Percentiles rank a stretch among this genome's conserved stretches.
Conservation (phyloP, 2,888 invertebrate genomes). For the Himalopsyche japonica region DNA sequence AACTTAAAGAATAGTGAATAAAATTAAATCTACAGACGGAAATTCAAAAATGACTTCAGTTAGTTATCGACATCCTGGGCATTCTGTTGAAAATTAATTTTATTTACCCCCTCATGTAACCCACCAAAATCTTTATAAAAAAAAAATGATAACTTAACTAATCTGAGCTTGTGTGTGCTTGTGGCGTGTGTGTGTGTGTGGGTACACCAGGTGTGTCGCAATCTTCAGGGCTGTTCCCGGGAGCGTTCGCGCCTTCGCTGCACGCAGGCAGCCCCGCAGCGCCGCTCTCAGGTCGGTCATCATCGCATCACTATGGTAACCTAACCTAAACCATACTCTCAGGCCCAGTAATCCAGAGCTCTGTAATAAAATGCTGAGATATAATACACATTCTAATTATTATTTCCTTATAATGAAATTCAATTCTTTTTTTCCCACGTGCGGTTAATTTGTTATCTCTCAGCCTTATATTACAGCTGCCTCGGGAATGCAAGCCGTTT, state of each 20-base stretch:
- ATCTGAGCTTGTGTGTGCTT: neutral
- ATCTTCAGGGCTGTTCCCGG: conserved; percentile 40
- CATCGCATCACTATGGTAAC: conserved; percentile 1
- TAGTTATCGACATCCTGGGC: neutral
- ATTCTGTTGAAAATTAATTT: neutral
- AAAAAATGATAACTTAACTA: neutral
- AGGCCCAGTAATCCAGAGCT: conserved; percentile 34
- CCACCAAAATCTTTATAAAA: neutral
- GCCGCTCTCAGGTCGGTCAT: conserved; percentile 41
- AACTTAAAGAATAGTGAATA: too few species aligned
- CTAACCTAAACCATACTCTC: neutral
- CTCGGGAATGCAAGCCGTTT: too few species aligned
- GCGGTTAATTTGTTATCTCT: too few species aligned
- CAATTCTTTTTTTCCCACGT: too few species aligned
- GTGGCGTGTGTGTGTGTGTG: conserved; percentile 2
- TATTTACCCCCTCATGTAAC: neutral
- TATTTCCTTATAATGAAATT: too few species aligned
- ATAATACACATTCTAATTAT: too few species aligned
- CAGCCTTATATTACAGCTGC: too few species aligned
- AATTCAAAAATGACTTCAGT: too few species aligned
- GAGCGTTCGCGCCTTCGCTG: conserved; percentile 39
- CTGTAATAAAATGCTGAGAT: too few species aligned
- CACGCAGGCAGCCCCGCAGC: conserved; percentile 39
- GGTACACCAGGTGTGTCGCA: conserved; percentile 38
- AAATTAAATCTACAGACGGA: too few species aligned